A percentile compares a stretch with the other conserved stretches of the same genome.
phyloP scores from a whole-genome alignment of 2,113 vertebrate genomes.

The Pteruthius melanotis region DNA sequence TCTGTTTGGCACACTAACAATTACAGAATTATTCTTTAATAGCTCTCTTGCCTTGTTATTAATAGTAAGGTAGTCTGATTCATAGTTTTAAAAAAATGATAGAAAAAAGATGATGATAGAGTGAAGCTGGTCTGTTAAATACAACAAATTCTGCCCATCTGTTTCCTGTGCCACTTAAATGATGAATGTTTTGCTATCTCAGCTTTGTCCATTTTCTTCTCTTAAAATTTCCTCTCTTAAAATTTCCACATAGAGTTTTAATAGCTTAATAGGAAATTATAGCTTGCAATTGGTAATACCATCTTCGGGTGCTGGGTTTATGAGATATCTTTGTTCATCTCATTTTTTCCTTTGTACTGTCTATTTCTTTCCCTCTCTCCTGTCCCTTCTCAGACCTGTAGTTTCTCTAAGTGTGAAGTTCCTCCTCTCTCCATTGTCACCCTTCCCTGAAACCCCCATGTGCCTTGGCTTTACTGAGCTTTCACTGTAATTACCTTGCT shows the following conservation, averaged over 20 bases:
- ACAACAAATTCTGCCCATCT: neutral
- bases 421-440: neutral
- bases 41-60: neutral
- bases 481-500: neutral
- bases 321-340: neutral
- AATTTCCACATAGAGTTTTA: neutral
- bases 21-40: neutral
- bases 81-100: neutral
- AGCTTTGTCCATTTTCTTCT: neutral
- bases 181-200: neutral
- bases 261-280: neutral
- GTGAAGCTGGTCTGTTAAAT: neutral
- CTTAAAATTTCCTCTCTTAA: neutral
- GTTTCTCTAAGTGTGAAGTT: neutral
- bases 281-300: neutral
- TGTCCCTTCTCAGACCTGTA: neutral
- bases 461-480: neutral
- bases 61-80: neutral
- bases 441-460: neutral
- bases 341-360: neutral
- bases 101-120: neutral
- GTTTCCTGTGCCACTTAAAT: constrained; percentile 2
- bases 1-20: neutral
- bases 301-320: neutral
- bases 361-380: neutral